Percentiles rank a stretch among this genome's conserved stretches.
Conservation (phyloP, 2,888 invertebrate genomes). For the Caenorhabditis sp. region DNA sequence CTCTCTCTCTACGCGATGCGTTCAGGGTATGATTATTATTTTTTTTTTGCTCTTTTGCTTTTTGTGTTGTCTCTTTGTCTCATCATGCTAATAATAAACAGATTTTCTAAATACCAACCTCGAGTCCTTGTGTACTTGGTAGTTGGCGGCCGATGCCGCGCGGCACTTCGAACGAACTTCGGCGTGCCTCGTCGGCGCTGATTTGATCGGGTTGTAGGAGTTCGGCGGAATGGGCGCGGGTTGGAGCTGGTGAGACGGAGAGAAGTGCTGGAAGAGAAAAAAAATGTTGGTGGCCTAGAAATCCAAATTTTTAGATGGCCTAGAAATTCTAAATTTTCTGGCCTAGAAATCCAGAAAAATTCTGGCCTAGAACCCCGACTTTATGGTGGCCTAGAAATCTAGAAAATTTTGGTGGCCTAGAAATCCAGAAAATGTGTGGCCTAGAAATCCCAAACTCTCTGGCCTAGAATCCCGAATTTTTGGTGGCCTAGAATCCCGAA, state of each 20-base stretch:
- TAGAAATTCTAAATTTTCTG: background rate
- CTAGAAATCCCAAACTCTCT: too few species aligned
- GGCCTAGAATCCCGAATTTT: conserved; percentile 17
- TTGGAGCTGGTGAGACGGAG: conserved; percentile 45
- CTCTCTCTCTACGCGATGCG: background rate
- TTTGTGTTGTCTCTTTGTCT: background rate
- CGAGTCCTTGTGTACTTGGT: conserved; percentile 54
- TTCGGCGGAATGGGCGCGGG: conserved; percentile 48
- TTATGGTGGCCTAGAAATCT: too few species aligned
- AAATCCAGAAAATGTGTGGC: too few species aligned
- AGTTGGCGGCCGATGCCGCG: conserved; percentile 51
- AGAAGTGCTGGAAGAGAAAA: conserved; percentile 30
- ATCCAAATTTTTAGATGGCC: background rate
- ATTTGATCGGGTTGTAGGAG: conserved; percentile 20
- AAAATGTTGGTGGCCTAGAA: background rate
- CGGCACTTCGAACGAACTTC: conserved; percentile 54
- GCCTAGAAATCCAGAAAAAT: background rate
- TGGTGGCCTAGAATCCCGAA: background rate
- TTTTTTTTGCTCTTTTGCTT: background rate
- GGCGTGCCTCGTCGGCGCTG: conserved; percentile 28
- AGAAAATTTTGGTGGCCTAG: too few species aligned
- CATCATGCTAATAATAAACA: background rate
- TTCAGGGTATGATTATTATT: background rate
- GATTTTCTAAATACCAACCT: conserved; percentile 29
- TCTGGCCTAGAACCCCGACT: too few species aligned